phyloP scores from a whole-genome alignment of 2,113 vertebrate genomes.

The Camarhynchus parvulus region DNA sequence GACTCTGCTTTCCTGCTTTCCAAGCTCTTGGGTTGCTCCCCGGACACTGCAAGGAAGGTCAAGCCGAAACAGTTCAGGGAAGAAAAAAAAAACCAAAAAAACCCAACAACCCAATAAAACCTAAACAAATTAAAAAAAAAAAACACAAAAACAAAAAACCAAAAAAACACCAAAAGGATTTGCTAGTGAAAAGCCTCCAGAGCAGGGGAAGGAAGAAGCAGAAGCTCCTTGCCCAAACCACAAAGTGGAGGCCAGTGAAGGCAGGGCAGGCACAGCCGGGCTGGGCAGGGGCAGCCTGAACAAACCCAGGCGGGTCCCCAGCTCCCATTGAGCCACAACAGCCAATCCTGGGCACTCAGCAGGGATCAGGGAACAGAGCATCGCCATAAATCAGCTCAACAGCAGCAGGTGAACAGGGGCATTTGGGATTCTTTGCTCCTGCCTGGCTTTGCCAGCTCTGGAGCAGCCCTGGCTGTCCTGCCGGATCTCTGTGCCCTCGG shows the following conservation, averaged over 20 bases:
- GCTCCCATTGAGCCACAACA: not conserved
- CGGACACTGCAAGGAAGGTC: no score
- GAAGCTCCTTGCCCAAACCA: not conserved
- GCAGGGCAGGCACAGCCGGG: no score
- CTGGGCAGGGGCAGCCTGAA: no score
- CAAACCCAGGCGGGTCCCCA: no score
- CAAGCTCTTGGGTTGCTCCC: no score
- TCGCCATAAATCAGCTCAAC: not conserved
- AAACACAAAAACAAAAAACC: not conserved
- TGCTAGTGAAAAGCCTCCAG: not conserved
- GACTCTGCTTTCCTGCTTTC: not conserved
- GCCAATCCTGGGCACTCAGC: not conserved
- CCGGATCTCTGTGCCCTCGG: accelerated
- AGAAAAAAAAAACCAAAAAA: not conserved
- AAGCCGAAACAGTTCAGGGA: not conserved
- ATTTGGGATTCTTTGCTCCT: not conserved
- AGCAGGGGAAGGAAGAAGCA: not conserved
- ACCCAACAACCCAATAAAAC: no score
- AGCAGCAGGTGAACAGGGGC: not conserved
- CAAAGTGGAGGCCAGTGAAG: not conserved
- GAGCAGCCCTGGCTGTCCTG: not conserved
- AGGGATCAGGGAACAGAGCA: not conserved
- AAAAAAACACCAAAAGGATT: not conserved
- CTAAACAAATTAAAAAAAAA: not conserved
- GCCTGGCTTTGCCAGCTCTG: not conserved